Evolutionary conservation across 2,113 vertebrate genomes (phyloP).

Genomic region (Sander lucioperca): DNA sequence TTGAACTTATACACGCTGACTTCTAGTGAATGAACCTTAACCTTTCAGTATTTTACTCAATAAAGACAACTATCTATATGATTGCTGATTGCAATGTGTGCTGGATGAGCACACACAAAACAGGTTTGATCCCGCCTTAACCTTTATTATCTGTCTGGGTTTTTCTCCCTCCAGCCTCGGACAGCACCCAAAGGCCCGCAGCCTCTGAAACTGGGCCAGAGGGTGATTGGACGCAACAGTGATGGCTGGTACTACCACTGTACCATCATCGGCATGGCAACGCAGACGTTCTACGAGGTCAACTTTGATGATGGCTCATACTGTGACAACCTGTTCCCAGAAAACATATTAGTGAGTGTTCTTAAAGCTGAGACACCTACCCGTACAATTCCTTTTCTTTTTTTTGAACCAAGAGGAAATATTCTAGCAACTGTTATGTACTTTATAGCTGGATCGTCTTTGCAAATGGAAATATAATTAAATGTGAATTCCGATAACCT

Average conservation of each 20-base stretch:
- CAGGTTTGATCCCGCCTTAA: not conserved
- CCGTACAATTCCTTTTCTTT: not conserved
- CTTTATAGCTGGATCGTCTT: not conserved
- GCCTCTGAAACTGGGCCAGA: conserved; percentile 88
- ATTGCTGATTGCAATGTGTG: not conserved
- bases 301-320: conserved; percentile 97
- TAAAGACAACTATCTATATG: not conserved
- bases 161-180: conserved; percentile 43
- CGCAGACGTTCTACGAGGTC: conserved; percentile 94
- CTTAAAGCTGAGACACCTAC: not conserved
- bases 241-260: conserved; percentile 93
- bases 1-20: not conserved
- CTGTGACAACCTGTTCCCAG: conserved; percentile 95
- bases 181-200: conserved; percentile 67
- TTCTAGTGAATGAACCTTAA: not conserved
- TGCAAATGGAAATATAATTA: conserved; percentile 20
- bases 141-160: not conserved
- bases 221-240: conserved; percentile 91
- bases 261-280: conserved; percentile 89
- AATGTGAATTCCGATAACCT: conserved; percentile 4
- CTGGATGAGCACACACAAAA: not conserved
- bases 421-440: conserved; percentile 16
- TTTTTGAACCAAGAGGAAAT: not conserved
- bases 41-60: not conserved
- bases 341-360: conserved; percentile 91